phyloP scores from a whole-genome alignment of 2,797 vertebrate genomes.

The Ctenopoma kingsleyae region DNA sequence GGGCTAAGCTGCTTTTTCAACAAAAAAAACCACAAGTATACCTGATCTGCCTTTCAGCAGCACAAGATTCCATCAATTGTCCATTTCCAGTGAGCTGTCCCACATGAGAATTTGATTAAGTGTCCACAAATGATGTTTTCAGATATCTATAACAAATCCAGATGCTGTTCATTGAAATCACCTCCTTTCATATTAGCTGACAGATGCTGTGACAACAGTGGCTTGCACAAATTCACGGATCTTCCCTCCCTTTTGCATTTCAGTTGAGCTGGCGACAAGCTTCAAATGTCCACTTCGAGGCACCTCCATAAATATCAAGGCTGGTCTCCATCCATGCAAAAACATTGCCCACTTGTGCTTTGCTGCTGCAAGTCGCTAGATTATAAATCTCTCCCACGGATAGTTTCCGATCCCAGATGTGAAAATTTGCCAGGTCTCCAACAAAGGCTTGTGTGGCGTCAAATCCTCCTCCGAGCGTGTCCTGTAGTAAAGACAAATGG shows the following conservation, averaged over 20 bases:
- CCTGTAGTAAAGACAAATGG: slow-evolving; percentile 81
- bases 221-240: slow-evolving; percentile 44
- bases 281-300: slow-evolving; percentile 97
- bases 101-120: slow-evolving; percentile 56
- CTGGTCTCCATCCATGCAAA: slow-evolving; percentile 95
- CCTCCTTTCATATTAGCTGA: slow-evolving; percentile 55
- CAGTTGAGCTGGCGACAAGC: slow-evolving; percentile 97
- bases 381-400: slow-evolving; percentile 93
- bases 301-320: slow-evolving; percentile 95
- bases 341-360: slow-evolving; percentile 94
- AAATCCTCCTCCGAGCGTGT: slow-evolving; percentile 94
- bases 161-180: slow-evolving; percentile 54
- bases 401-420: slow-evolving; percentile 97
- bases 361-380: slow-evolving; percentile 95
- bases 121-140: slow-evolving; percentile 68
- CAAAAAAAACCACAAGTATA: slow-evolving; percentile 36
- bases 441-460: slow-evolving; percentile 97
- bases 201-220: slow-evolving; percentile 56
- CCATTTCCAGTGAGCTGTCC: slow-evolving; percentile 57
- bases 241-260: slow-evolving; percentile 42
- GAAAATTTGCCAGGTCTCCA: slow-evolving; percentile 96
- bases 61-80: slow-evolving; percentile 41
- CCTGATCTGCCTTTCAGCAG: slow-evolving; percentile 46
- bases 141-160: slow-evolving; percentile 73
- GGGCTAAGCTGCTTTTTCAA: slow-evolving; percentile 39